Percentiles rank a stretch among this genome's conserved stretches.
These are phyloP conservation scores for Acleris emargana DNA, from an alignment of 2,888 invertebrate genomes.

Conservation along the genomic window DNA sequence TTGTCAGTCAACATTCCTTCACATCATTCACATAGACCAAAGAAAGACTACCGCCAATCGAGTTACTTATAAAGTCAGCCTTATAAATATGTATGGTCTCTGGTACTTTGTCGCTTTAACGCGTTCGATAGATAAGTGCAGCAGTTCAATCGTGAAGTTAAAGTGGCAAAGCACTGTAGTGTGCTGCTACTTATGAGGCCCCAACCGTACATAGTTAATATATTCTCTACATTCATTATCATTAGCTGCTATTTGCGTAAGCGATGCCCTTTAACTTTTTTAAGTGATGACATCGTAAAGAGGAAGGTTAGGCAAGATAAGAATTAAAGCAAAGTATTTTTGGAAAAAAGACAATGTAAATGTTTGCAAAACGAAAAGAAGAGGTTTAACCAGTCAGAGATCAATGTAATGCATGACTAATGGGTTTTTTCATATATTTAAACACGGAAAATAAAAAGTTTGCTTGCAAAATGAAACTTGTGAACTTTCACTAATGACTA, in stretches of 20 bases:
- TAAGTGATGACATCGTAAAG: not conserved
- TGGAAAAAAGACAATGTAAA: not conserved
- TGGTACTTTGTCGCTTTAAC: no score
- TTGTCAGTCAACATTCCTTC: no score
- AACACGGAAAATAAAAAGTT: not conserved
- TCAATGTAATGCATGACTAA: not conserved
- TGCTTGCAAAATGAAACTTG: no score
- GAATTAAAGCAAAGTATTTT: not conserved
- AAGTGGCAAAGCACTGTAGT: no score
- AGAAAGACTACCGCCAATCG: no score
- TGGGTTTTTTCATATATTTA: not conserved
- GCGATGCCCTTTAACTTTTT: constrained; percentile 5
- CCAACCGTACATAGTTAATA: not conserved
- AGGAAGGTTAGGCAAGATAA: not conserved
- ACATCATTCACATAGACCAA: no score
- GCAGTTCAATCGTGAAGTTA: no score
- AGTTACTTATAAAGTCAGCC: no score
- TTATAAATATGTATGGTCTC: no score
- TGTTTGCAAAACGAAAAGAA: not conserved
- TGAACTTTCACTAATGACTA: no score
- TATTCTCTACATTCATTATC: constrained; percentile 14
- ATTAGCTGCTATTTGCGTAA: constrained; percentile 14
- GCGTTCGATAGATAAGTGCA: no score
- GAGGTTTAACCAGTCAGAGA: not conserved
- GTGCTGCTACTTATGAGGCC: no score